Percentiles rank a stretch among this genome's conserved stretches.
These are phyloP conservation scores for Acronicta leporina DNA, from an alignment of 2,888 invertebrate genomes.

Conservation along the genomic window DNA sequence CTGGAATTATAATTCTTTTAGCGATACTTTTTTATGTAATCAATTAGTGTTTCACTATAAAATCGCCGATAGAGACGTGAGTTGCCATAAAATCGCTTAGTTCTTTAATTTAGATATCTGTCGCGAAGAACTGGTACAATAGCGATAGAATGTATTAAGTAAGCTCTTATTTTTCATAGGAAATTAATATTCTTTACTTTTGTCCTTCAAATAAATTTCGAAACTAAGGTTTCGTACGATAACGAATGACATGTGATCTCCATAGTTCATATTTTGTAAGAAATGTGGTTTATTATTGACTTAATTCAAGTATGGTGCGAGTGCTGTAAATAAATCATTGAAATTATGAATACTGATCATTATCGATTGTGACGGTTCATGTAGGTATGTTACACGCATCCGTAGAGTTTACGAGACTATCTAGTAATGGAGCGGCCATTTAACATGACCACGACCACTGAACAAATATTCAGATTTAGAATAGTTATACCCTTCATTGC, in stretches of 20 bases:
- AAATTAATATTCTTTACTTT: slow-evolving; percentile 21
- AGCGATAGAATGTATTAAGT: slow-evolving; percentile 48
- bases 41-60: slow-evolving; percentile 26
- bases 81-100: slow-evolving; percentile 57
- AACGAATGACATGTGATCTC: slow-evolving; percentile 51
- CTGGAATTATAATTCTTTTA: slow-evolving; percentile 15
- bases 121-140: slow-evolving; percentile 49
- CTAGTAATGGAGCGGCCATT: slow-evolving; percentile 38
- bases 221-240: slow-evolving; percentile 50
- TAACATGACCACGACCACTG: slow-evolving; percentile 23
- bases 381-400: slow-evolving; percentile 19
- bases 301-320: slow-evolving; percentile 42
- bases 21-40: slow-evolving; percentile 16
- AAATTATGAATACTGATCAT: slow-evolving; percentile 59
- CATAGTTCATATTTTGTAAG: slow-evolving; percentile 50
- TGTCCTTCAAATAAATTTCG: slow-evolving; percentile 37
- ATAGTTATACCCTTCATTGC: too few relatives aligned
- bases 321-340: slow-evolving; percentile 54
- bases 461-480: slow-evolving; percentile 7
- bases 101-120: slow-evolving; percentile 49
- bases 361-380: slow-evolving; percentile 65
- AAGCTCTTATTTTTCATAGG: slow-evolving; percentile 32
- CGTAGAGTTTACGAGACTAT: slow-evolving; percentile 50
- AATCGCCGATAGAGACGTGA: slow-evolving; percentile 30
- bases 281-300: slow-evolving; percentile 37